Base-by-base conservation (phyloP, 2,888 invertebrate genomes). In the Tiphia femorata region DNA sequence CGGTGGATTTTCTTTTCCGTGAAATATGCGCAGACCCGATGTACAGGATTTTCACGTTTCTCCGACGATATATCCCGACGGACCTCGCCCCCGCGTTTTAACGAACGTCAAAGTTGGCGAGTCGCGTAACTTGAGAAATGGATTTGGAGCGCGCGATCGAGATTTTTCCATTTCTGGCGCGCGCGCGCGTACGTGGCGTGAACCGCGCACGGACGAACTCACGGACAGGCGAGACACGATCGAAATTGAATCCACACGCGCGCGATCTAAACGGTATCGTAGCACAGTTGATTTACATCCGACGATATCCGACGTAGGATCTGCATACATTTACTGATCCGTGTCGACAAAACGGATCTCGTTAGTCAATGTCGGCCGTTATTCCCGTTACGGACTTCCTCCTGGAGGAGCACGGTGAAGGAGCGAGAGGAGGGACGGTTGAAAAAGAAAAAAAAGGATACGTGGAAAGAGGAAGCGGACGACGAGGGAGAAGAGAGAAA, bases 301-400 rank as follows among this genome's bases (percentile, higher is more conserved):
- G 17, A 16, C 37, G 37, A 37, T 37, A 37, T 21, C 49, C 20
- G 21, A 23, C 40, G 43, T 43, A 8, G 35, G 27, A 55, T 55
- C 49, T 55, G 55, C 49, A 49, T 55, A 44, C 40, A 49, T 16
- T 30, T 40, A 50, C 44, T 43, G 40, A 25, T 10, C 4, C 23
- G 23, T 23, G n/a, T 20, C 50, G 40, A 30, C 20, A 44, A 54
- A 60, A 60, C 49, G 49, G 44, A 51, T 46, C 65, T 67, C 65
- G 58, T 68, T 65, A 67, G 55, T 67, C 64, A 56, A 58, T 46
- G 58, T 44, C 43, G 47, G 49, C 38, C 33, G 23, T 17, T n/a
- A 35, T 30, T 46, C 44, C 53, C 48, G 37, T 58, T 46, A 27
- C 50, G 35, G 47, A 25, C 46, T 53, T 29, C 44, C 37, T 5